A percentile compares a stretch with the other conserved stretches of the same genome.
These are phyloP conservation scores for Stegodyphus dumicola DNA, from an alignment of 1,140 invertebrate species.

Conservation along the genomic window DNA sequence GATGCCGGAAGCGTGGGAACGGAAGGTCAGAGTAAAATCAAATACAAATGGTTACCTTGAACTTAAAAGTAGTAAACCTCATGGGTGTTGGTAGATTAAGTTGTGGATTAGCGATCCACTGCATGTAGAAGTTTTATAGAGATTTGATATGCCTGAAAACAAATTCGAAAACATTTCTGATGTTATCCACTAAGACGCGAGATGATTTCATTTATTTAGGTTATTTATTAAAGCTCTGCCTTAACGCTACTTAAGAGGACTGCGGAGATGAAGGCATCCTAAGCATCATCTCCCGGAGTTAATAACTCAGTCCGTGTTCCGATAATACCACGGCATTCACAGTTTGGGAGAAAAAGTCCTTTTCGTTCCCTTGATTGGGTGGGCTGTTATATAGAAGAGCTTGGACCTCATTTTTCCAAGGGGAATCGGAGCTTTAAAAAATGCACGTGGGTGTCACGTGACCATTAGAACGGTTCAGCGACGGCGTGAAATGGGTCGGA, in stretches of 20 bases:
- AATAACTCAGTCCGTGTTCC: slow-evolving; percentile 20
- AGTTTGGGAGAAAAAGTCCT: neutral
- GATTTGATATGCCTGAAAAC: no score
- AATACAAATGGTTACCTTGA: no score
- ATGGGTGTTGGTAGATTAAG: no score
- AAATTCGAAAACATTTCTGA: no score
- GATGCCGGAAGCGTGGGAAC: no score
- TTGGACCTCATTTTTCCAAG: neutral
- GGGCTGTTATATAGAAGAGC: neutral
- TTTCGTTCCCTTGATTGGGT: slow-evolving; percentile 32
- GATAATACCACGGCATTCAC: slow-evolving; percentile 24
- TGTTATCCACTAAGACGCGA: no score
- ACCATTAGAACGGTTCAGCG: slow-evolving; percentile 46
- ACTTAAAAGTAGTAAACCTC: no score
- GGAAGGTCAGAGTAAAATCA: no score
- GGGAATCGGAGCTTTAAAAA: slow-evolving; percentile 27
- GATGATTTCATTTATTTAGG: no score
- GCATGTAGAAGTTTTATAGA: no score
- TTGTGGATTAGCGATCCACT: no score
- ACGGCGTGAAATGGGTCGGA: slow-evolving; percentile 48
- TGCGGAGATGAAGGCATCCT: neutral
- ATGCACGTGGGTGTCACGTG: slow-evolving; percentile 40
- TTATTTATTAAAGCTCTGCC: no score
- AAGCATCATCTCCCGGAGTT: neutral
- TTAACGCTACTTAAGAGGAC: neutral